Evolutionary conservation across 92 coral and sea anemone genomes (phyloP), one percentile per base, ranked within the genome.

Genomic region (Porites lobata): DNA sequence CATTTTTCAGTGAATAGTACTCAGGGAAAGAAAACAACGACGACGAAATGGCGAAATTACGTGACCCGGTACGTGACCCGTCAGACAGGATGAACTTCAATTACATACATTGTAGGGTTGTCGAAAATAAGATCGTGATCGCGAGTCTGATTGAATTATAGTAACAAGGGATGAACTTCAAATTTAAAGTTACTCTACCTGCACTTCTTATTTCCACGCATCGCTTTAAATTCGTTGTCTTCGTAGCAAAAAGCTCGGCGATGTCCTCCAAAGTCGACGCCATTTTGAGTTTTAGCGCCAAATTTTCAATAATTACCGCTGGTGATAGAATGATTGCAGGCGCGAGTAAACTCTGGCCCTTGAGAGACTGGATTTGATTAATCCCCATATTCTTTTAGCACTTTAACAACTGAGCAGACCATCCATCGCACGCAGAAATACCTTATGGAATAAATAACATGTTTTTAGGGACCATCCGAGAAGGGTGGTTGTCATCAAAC

Each of bases 131-230:
- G 47, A 38, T 38, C 47, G 47, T 38, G 47, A 38, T 38, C 47
- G 47, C 12, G 17, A 52, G 7, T 29, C 3, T 50, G 63, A 75
- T 52, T 8, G 15, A 10, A 38, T n/a, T 18, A 50, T 21, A 12
- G 29, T 17, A 72, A n/a, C 22, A 1, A 18, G 9, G n/a, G 51
- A 50, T 17, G 7, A 6, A 29, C 0, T 1, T 6, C 12, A 8
- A 22, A 20, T 8, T 10, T 4, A 2, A 50, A 6, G 7, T 17
- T 7, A 3, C 70, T 85, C 50, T 91, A 96, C 99, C 98, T 89
- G 96, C 92, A 75, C 93, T 87, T 85, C 96, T 82, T 62, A 97
- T 77, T 76, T 95, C 99, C 97, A 95, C 87, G 66, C 94, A 92
- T 84, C 87, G 92, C 76, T 94, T 95, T 69, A 97, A 81, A 61